Evolutionary conservation across 2,113 vertebrate species (phyloP).

Genomic region (Echinops telfairi): DNA sequence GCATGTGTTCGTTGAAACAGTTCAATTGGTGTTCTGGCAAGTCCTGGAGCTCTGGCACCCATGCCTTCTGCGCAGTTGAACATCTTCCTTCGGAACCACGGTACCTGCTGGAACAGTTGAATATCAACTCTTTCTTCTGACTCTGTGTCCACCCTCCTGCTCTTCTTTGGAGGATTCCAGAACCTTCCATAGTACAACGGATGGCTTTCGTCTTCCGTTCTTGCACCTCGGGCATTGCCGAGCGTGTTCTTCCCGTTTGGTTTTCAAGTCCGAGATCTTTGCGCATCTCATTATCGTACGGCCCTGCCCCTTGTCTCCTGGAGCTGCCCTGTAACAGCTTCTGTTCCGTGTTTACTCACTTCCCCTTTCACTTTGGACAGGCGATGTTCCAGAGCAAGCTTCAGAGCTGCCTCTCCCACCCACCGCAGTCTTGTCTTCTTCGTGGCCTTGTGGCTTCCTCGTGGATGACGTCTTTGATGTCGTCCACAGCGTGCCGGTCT

Average conservation of each 20-base stretch:
- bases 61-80: neutral
- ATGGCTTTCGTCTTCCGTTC: neutral
- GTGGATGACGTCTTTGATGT: neutral
- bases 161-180: neutral
- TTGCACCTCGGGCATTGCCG: neutral
- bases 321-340: too few species aligned
- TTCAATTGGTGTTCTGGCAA: neutral
- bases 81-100: neutral
- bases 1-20: neutral
- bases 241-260: neutral
- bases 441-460: neutral
- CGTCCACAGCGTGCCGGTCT: neutral
- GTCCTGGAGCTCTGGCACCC: neutral
- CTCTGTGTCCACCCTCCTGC: neutral
- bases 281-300: neutral
- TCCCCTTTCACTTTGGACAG: neutral
- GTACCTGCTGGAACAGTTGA: neutral
- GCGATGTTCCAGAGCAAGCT: neutral
- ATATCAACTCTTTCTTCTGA: neutral
- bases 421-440: neutral
- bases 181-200: neutral
- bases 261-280: neutral
- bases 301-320: too few species aligned
- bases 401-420: neutral
- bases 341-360: neutral